Conservation (phyloP, 2,113 vertebrate species). For the Hippopotamus amphibius region DNA sequence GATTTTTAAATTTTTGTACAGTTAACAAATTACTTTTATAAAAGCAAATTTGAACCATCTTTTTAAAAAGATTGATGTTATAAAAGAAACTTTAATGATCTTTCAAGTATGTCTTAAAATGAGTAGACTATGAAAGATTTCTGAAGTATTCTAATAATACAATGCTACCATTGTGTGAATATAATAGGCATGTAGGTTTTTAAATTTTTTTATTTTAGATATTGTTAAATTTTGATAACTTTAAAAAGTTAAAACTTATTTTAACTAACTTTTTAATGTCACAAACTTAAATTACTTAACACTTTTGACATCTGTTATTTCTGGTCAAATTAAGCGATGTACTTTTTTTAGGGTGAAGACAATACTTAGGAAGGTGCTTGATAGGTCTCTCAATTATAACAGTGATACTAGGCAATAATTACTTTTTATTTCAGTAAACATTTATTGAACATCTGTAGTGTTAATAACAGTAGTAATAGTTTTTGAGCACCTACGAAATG, state of each 20-base stretch:
- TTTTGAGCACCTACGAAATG: constrained; percentile 53
- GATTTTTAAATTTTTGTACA: background rate
- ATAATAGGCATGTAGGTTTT: constrained; percentile 47
- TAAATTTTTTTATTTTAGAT: background rate
- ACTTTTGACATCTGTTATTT: constrained; percentile 39
- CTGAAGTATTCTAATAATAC: constrained; percentile 51
- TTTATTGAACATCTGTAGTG: background rate
- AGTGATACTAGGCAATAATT: background rate
- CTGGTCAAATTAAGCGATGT: background rate
- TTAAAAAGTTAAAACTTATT: constrained; percentile 52
- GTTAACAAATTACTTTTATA: constrained; percentile 46
- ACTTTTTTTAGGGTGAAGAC: background rate
- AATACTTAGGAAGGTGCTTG: background rate
- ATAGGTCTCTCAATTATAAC: background rate
- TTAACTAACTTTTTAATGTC: constrained; percentile 13
- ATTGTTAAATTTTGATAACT: constrained; percentile 42
- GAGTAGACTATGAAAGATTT: constrained; percentile 29
- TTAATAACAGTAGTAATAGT: background rate
- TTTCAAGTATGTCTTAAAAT: constrained; percentile 44
- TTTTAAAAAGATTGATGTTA: constrained; percentile 36
- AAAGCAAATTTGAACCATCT: constrained; percentile 34
- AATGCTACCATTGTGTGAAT: constrained; percentile 48
- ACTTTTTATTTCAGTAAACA: constrained; percentile 22
- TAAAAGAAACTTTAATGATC: constrained; percentile 23
- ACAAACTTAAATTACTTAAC: constrained; percentile 39